phyloP scores from a whole-genome alignment of 1,140 invertebrate genomes.

The Meloidogyne hapla region DNA sequence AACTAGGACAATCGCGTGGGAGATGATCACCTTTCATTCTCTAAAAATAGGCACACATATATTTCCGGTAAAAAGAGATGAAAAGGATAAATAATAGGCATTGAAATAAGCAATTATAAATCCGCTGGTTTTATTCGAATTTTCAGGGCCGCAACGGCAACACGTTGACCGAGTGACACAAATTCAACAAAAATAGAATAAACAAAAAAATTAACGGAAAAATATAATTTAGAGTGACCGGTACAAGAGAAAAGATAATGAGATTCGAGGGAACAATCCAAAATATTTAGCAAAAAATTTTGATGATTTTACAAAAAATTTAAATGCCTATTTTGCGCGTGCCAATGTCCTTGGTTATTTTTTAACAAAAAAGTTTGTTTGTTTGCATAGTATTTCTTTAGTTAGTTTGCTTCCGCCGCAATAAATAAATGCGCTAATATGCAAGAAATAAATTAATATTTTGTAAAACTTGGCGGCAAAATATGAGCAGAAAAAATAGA shows the following conservation, averaged over 20 bases:
- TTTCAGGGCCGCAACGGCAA: not conserved
- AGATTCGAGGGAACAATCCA: no score
- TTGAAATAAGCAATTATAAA: not conserved
- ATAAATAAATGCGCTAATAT: conserved; percentile 6
- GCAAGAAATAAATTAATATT: not conserved
- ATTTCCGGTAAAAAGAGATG: conserved; percentile 2
- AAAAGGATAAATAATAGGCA: not conserved
- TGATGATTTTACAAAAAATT: no score
- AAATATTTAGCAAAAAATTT: no score
- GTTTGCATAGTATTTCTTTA: not conserved
- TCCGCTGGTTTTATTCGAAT: not conserved
- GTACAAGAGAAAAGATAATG: no score
- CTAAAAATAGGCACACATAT: not conserved
- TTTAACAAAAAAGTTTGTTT: not conserved
- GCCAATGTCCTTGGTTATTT: not conserved
- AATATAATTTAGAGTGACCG: no score
- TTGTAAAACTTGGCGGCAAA: not conserved
- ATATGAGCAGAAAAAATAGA: not conserved
- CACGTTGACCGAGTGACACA: not conserved
- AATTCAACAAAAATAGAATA: not conserved
- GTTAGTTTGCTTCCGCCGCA: not conserved
- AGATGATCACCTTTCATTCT: no score
- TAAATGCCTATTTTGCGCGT: no score
- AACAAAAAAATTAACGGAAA: no score
- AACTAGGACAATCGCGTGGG: not conserved